Percentiles rank a stretch among this genome's conserved stretches.
phyloP scores from a whole-genome alignment of 2,797 vertebrate species.

The Rallus crepitans region DNA sequence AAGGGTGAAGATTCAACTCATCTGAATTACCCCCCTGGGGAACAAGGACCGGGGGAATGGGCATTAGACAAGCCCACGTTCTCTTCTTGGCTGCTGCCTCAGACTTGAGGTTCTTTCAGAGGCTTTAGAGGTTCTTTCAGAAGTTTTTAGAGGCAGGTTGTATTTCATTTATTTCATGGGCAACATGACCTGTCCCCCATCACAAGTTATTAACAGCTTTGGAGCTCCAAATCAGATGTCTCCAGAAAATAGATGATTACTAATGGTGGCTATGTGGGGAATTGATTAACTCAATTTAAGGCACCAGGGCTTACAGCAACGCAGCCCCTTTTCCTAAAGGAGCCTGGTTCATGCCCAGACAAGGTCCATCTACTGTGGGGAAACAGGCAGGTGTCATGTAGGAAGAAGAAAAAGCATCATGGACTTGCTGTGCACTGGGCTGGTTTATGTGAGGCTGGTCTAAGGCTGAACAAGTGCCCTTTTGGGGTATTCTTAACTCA shows the following conservation, averaged over 20 bases:
- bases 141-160: no score
- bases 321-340: not conserved
- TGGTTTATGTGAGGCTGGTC: not conserved
- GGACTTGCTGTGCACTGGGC: not conserved
- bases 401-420: accelerated
- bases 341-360: not conserved
- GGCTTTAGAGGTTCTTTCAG: not conserved
- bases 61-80: not conserved
- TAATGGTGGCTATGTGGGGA: not conserved
- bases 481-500: not conserved
- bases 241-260: not conserved
- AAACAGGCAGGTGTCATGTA: accelerated
- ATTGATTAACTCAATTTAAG: not conserved
- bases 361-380: not conserved
- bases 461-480: not conserved
- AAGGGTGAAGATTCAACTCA: not conserved
- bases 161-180: not conserved
- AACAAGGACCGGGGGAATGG: not conserved
- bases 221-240: not conserved
- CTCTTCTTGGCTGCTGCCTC: not conserved
- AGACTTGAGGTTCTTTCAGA: accelerated
- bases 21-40: not conserved
- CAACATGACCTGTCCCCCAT: not conserved
- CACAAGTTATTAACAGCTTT: not conserved
- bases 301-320: not conserved